Base-by-base conservation (phyloP, 2,888 invertebrate species). In the Ptilodon capucinus region DNA sequence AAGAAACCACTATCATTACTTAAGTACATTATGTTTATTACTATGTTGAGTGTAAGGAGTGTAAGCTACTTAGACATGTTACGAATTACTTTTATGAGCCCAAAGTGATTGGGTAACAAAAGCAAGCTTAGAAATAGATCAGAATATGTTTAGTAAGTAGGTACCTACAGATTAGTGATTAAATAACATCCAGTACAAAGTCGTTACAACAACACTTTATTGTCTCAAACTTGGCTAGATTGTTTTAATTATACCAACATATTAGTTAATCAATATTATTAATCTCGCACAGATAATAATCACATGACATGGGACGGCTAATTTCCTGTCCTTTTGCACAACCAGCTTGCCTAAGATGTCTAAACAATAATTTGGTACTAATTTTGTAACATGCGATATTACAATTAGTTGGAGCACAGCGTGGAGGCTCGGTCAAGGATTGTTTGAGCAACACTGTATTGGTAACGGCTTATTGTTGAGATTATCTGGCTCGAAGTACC, bases 341-440 rank as follows among this genome's bases (percentile, higher is more conserved):
- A 35, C 11, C 17, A 2, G 35, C 32, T 35, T 35, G 35, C 35
- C 5, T 7, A 35, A 35, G 35, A 35, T 35, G 11, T 6, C 35
- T 4, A 9, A 35, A 35, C 35, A 35, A 32, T 32, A 32, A 35
- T 35, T 35, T 11, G 16, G 17, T 35, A 35, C 17, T 35, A 35
- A 35, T 35, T 35, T 35, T 35, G 35, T 35, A 35, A 35, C 35
- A 35, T 35, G 35, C 35, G 9, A 35, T 35, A 35, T 35, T 35
- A 17, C 35, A 17, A 35, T 35, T 35, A 35, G 35, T 17, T 35
- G 17, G 11, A 23, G 14, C 32, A 32, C 14, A 32, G 14, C n/a
- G 14, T 14, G 32, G 8, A 32, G 32, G 32, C 32, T 14, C 13
- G 13, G 13, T 32, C 14, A 32, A 32, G 32, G 32, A 32, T 14